Evolutionary conservation across 2,888 invertebrate genomes (phyloP).

Genomic region (Panzeria rudis): DNA sequence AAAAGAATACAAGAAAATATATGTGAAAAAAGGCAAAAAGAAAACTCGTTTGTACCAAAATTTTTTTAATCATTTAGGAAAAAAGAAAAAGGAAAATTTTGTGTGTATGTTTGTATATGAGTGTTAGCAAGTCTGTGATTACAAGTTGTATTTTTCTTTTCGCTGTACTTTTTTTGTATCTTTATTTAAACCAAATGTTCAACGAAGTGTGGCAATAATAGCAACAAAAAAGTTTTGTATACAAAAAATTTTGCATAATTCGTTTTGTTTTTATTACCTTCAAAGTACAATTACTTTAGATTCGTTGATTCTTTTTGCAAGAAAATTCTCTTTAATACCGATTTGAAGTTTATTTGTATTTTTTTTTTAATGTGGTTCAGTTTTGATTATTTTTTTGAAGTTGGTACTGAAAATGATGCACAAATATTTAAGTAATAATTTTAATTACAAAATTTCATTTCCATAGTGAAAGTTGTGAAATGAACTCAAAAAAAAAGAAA

Average conservation of each 20-base stretch:
- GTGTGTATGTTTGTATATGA: background rate
- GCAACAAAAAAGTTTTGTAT: slow-evolving; percentile 50
- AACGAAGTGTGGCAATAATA: slow-evolving; percentile 54
- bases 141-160: slow-evolving; percentile 1
- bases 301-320: background rate
- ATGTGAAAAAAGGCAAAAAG: background rate
- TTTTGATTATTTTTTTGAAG: slow-evolving; percentile 12
- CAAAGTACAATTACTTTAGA: slow-evolving; percentile 25
- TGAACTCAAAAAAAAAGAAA: too few species aligned
- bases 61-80: slow-evolving; percentile 19
- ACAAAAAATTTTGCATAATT: slow-evolving; percentile 63
- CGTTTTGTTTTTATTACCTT: slow-evolving; percentile 61
- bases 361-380: slow-evolving; percentile 1
- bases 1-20: background rate
- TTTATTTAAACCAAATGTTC: slow-evolving; percentile 36
- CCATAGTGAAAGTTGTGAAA: too few species aligned
- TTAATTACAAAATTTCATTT: too few species aligned
- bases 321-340: background rate
- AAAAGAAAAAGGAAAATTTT: background rate
- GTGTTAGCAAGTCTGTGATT: slow-evolving; percentile 54
- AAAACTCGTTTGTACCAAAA: slow-evolving; percentile 39
- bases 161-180: background rate
- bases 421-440: too few species aligned
- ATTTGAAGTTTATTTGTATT: slow-evolving; percentile 34
- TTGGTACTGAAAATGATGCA: too few species aligned